These are phyloP conservation scores for Drosophila pectinifera DNA, from an alignment of 1,140 invertebrate species.

Conservation along the genomic window DNA sequence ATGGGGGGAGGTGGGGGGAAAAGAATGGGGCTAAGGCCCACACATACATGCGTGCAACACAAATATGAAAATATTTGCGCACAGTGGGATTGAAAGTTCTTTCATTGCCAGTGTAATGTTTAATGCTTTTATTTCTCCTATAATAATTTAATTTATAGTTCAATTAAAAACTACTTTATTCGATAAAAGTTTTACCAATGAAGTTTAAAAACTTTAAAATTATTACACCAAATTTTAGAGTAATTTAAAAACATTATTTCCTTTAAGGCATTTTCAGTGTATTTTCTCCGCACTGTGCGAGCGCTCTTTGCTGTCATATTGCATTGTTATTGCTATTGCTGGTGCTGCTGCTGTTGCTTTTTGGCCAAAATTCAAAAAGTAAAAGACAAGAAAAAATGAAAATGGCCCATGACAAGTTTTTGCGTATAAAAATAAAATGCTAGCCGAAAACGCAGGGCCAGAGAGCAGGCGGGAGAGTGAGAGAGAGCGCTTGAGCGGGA, in stretches of 20 bases:
- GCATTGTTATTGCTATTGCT: conserved; percentile 48
- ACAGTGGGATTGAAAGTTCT: conserved; percentile 5
- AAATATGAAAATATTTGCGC: conserved; percentile 37
- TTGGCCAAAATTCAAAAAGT: conserved; percentile 78
- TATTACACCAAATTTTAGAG: not conserved
- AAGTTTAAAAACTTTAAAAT: not conserved
- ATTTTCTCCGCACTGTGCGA: conserved; percentile 23
- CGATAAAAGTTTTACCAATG: too few relatives aligned
- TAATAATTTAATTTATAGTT: not conserved
- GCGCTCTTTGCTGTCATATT: conserved; percentile 38
- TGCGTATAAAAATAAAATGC: conserved; percentile 73
- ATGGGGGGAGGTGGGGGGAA: conserved; percentile 17
- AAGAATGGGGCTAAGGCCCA: conserved; percentile 52
- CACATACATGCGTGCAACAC: conserved; percentile 5
- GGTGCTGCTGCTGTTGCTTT: conserved; percentile 40
- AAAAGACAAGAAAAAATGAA: conserved; percentile 47
- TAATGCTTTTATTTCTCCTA: not conserved
- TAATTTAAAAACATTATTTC: not conserved
- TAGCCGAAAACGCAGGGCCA: conserved; percentile 48
- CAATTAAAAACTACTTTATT: not conserved
- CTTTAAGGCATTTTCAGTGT: not conserved
- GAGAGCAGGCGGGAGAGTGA: conserved; percentile 7
- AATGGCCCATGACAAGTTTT: conserved; percentile 70
- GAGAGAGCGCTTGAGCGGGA: conserved; percentile 4
- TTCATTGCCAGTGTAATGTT: not conserved